These are phyloP conservation scores for Microctonus hyperodae DNA, from an alignment of 2,888 invertebrate species.

Conservation along the genomic window DNA sequence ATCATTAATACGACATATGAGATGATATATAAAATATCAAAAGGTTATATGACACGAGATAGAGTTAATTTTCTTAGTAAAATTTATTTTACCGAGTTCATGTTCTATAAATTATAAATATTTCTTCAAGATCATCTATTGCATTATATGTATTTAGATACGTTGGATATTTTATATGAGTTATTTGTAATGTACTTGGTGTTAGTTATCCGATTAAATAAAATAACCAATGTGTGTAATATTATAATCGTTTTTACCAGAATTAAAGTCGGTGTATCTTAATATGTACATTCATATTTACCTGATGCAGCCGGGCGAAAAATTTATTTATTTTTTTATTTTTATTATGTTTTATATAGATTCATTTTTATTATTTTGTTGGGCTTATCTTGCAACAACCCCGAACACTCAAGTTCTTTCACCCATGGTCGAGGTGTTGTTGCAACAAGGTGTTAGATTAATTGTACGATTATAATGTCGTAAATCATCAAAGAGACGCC, in stretches of 20 bases:
- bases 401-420: constrained; percentile 29
- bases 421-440: constrained; percentile 56
- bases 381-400: constrained; percentile 7
- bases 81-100: not conserved
- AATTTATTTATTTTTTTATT: constrained; percentile 18
- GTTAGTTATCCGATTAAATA: constrained; percentile 40
- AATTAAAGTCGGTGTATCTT: constrained; percentile 17
- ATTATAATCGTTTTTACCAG: constrained; percentile 36
- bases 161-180: constrained; percentile 27
- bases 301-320: constrained; percentile 16
- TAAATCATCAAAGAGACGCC: constrained; percentile 58
- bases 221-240: constrained; percentile 36
- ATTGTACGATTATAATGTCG: constrained; percentile 63
- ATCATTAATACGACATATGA: not conserved
- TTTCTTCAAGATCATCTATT: not conserved
- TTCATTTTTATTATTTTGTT: constrained; percentile 9
- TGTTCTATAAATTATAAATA: not conserved
- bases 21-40: not conserved
- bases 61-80: not conserved
- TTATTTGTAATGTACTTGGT: constrained; percentile 36
- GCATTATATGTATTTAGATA: not conserved
- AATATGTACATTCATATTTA: not conserved
- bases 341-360: not conserved
- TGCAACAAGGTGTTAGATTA: constrained; percentile 64
- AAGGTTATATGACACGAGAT: not conserved